phyloP scores from a whole-genome alignment of 2,888 invertebrate genomes.

The Melanotus villosus region DNA sequence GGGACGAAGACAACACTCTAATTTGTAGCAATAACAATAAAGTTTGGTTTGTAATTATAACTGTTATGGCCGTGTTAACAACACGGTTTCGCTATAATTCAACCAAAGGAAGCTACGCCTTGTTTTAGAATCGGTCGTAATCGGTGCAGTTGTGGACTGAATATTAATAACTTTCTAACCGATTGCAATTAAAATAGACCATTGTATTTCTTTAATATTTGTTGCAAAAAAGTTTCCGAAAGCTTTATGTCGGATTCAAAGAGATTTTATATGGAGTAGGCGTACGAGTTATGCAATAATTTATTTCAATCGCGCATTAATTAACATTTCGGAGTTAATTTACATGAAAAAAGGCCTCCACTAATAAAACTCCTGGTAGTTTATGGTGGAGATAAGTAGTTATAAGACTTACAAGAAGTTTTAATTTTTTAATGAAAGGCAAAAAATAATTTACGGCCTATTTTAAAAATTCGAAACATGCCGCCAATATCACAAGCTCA shows the following conservation, averaged over 20 bases:
- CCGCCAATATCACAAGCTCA: neutral
- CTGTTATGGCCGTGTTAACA: neutral
- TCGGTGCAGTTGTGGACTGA: neutral
- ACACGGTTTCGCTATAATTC: neutral
- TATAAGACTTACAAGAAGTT: too few species aligned
- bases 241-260: too few species aligned
- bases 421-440: too few species aligned
- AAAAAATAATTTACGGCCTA: too few species aligned
- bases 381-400: too few species aligned
- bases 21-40: constrained; percentile 4
- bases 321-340: too few species aligned
- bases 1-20: neutral
- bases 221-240: too few species aligned
- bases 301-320: too few species aligned
- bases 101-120: constrained; percentile 11
- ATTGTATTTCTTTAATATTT: too few species aligned
- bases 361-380: too few species aligned
- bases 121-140: neutral
- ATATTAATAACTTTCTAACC: constrained; percentile 17
- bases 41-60: neutral
- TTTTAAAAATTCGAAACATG: too few species aligned
- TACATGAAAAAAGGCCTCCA: too few species aligned
- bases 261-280: neutral
- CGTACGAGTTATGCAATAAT: neutral
- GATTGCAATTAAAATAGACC: neutral